Conservation (phyloP, 2,888 invertebrate genomes). For the Leistus spinibarbis region DNA sequence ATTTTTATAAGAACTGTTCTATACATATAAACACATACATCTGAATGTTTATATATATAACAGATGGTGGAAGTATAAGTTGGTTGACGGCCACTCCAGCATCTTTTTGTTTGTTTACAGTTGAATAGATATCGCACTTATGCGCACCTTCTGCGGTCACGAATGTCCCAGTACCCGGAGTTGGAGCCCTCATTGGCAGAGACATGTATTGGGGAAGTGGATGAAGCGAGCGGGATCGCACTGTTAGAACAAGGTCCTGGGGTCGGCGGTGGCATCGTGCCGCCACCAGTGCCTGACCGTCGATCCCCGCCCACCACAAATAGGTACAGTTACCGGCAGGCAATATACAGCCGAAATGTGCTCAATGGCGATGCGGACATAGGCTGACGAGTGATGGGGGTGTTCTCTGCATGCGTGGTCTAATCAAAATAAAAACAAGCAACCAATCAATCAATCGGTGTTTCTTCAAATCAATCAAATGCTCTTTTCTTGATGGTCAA, state of each 20-base stretch:
- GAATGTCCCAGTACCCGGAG: conserved; percentile 65
- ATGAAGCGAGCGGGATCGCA: conserved; percentile 55
- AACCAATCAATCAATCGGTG: not conserved
- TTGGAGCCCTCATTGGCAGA: conserved; percentile 63
- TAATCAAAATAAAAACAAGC: conserved; percentile 49
- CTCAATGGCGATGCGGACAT: conserved; percentile 67
- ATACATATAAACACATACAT: too few species aligned
- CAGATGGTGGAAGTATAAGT: not conserved
- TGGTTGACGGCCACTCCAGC: not conserved
- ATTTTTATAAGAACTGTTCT: too few species aligned
- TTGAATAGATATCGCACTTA: conserved; percentile 84
- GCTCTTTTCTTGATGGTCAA: not conserved
- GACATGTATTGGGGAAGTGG: conserved; percentile 64
- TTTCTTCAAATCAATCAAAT: not conserved
- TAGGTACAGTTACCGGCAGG: conserved; percentile 74
- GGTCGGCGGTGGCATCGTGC: conserved; percentile 55
- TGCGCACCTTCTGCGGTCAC: conserved; percentile 74
- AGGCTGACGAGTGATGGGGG: conserved; percentile 82
- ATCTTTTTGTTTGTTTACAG: conserved; percentile 57
- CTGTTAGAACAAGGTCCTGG: conserved; percentile 44
- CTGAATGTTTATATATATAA: too few species aligned
- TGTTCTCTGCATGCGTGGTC: conserved; percentile 83
- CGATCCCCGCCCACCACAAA: conserved; percentile 61
- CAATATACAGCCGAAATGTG: conserved; percentile 68
- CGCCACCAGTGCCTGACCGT: conserved; percentile 66